Evolutionary conservation across 2,888 invertebrate genomes (phyloP).

Genomic region (Xestia rhomboidea): DNA sequence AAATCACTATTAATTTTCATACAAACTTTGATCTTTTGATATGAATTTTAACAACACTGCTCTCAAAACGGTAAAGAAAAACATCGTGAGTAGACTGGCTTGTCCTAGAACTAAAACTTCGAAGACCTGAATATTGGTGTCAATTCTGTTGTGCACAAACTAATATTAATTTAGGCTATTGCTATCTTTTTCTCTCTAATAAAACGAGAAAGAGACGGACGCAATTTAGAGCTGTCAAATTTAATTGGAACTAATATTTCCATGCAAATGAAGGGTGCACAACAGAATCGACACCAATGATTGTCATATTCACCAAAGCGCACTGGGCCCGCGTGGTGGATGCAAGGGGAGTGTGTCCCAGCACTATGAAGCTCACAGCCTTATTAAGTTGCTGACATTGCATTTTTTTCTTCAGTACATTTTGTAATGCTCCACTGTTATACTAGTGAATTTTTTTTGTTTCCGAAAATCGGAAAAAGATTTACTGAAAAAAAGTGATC

Average conservation of each 20-base stretch:
- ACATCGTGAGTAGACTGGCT: neutral
- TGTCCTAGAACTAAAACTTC: neutral
- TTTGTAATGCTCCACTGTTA: neutral
- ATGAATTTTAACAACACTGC: neutral
- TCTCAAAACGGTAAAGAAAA: neutral
- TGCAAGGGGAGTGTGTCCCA: neutral
- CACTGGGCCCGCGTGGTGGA: no score
- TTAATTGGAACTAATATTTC: no score
- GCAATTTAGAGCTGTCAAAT: no score
- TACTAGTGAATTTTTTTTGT: neutral
- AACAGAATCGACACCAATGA: no score
- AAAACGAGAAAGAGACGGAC: no score
- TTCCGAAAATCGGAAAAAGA: neutral
- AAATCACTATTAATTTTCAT: neutral
- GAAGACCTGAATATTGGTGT: no score
- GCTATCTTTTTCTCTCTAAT: no score
- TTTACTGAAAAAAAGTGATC: constrained; percentile 5
- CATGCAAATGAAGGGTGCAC: no score
- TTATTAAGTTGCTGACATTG: neutral
- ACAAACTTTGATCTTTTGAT: no score
- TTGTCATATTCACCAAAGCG: neutral
- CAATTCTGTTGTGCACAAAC: no score
- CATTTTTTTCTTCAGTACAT: no score
- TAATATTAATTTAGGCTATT: no score
- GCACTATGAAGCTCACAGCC: neutral